Conservation (phyloP, 35 echinoderm and acorn worm species). For the Ptychodera flava region DNA sequence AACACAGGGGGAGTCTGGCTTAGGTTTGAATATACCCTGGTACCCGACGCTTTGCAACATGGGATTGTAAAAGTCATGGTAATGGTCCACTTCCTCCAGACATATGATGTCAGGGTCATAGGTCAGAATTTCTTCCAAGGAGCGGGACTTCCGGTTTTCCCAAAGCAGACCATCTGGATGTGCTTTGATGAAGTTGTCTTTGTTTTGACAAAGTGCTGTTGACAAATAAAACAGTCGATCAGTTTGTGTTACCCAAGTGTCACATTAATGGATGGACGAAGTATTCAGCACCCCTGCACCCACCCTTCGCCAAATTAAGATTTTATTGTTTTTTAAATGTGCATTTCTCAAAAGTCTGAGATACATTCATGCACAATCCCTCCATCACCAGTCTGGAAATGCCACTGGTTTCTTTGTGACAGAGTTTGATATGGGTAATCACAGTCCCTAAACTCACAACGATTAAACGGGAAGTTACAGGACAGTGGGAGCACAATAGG, state of each 20-base stretch:
- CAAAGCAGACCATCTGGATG: constrained; percentile 64
- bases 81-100: constrained; percentile 95
- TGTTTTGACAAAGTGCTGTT: constrained; percentile 68
- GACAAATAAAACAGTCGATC: not conserved
- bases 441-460: too few species aligned
- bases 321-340: too few species aligned
- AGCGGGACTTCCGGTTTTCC: constrained; percentile 58
- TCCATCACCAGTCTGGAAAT: too few species aligned
- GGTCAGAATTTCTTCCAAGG: constrained; percentile 86
- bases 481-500: too few species aligned
- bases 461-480: too few species aligned
- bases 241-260: not conserved
- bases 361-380: not conserved
- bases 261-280: not conserved
- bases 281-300: not conserved
- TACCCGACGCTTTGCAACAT: constrained; percentile 64
- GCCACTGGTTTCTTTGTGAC: too few species aligned
- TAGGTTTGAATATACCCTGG: constrained; percentile 75
- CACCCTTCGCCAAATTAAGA: not conserved
- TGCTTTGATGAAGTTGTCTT: constrained; percentile 96
- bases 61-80: constrained; percentile 72
- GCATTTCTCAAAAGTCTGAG: not conserved
- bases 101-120: constrained; percentile 96
- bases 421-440: too few species aligned
- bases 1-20: constrained; percentile 86